Evolutionary conservation across 2,888 invertebrate genomes (phyloP), one percentile per base, ranked within the genome.

Genomic region (Rhyacophila evoluta): DNA sequence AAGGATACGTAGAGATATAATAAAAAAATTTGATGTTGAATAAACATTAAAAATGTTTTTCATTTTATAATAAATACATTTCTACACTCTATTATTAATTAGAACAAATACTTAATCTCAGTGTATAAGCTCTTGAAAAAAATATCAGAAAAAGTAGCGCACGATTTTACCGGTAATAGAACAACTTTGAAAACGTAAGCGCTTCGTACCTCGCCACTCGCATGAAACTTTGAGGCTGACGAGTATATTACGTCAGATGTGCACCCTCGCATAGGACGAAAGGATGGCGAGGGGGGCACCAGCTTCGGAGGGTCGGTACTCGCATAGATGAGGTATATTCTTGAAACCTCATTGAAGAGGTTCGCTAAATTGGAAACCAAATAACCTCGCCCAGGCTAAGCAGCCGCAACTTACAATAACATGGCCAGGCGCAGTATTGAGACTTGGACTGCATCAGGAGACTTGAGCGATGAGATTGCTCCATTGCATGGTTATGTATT

Each of bases 301-400:
- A 27, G 70, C 36, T 15, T 6, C 19, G 36, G 70, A 36, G 15
- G 70, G 36, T 36, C 33, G 29, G 70, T 70, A 36, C 70, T 70
- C 28, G 29, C 70, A 70, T 10, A 70, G 70, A 70, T 33, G 70
- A 33, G 70, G 70, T 70, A 33, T 29, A 70, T 33, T 33, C 36
- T 70, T 41, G 73, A 41, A 55, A 55, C 73, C n/a, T 55, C 73
- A 41, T 41, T 74, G 73, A 41, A 74, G 73, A 29, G 73, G 73
- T 41, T 75, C 37, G 68, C 29, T 68, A 75, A 75, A 75, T 75
- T 38, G 75, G 75, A 72, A 72, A 72, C 72, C 72, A 72, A 72
- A 72, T 72, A 72, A 25, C 71, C 39, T 38, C 27, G 27, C 71
- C 28, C 38, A 29, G 71, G 71, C 39, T 71, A 25, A 70, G 72